phyloP scores from a whole-genome alignment of 2,797 vertebrate genomes.

The Varecia variegata region DNA sequence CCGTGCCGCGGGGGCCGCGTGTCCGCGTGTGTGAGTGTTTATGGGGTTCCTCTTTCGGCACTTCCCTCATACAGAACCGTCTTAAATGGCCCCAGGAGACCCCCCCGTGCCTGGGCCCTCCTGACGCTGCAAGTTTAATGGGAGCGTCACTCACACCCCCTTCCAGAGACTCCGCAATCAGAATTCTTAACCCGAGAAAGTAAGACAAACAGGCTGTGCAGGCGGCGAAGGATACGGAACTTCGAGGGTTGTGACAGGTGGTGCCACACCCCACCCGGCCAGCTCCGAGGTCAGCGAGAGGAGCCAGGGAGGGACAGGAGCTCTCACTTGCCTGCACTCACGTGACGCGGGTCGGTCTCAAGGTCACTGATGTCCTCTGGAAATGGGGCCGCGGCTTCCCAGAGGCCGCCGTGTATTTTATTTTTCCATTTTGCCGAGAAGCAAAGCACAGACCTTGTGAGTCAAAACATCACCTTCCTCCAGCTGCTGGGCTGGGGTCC shows the following conservation, averaged over 20 bases:
- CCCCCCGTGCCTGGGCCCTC: background rate
- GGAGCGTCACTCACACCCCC: background rate
- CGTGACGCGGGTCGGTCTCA: fast-evolving
- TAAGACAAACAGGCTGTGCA: background rate
- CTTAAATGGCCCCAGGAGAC: background rate
- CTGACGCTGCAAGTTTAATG: fast-evolving
- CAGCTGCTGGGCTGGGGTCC: fast-evolving
- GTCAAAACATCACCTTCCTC: background rate
- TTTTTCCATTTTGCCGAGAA: background rate
- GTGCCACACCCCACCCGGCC: fast-evolving
- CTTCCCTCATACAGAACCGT: fast-evolving
- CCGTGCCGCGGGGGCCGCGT: fast-evolving
- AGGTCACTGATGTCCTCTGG: background rate
- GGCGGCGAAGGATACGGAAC: background rate
- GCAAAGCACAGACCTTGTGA: background rate
- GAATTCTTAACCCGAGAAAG: background rate
- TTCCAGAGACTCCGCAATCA: background rate
- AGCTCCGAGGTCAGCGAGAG: too few species aligned
- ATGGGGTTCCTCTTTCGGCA: too few species aligned
- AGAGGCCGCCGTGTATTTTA: fast-evolving
- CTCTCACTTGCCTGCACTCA: fast-evolving
- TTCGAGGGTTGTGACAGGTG: fast-evolving
- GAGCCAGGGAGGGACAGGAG: background rate
- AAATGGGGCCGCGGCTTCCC: fast-evolving
- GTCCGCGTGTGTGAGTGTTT: background rate